phyloP scores from a whole-genome alignment of 2,113 vertebrate genomes.

The Ictalurus furcatus region DNA sequence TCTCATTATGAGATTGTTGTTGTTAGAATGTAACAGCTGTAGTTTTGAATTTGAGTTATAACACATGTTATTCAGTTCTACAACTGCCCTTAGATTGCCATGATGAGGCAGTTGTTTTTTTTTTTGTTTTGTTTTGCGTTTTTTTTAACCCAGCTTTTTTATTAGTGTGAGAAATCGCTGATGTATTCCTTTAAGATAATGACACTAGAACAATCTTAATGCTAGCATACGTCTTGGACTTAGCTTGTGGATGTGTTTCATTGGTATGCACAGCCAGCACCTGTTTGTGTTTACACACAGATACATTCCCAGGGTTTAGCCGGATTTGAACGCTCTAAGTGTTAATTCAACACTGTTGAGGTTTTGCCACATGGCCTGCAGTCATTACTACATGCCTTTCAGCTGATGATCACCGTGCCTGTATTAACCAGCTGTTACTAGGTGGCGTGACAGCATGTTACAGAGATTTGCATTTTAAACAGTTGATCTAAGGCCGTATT shows the following conservation, averaged over 20 bases:
- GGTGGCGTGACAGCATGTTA: background rate
- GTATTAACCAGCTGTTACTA: constrained; percentile 6
- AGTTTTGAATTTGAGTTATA: background rate
- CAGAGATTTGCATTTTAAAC: constrained; percentile 7
- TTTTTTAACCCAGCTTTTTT: background rate
- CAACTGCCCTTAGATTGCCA: background rate
- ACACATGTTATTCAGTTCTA: background rate
- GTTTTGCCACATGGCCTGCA: background rate
- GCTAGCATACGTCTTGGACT: background rate
- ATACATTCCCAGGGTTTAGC: background rate
- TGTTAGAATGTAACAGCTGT: background rate
- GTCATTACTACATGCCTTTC: constrained; percentile 4
- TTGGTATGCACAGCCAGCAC: constrained; percentile 19
- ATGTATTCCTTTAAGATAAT: background rate
- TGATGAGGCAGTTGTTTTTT: background rate
- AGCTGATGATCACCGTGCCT: background rate
- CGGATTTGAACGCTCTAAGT: background rate
- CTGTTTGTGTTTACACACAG: constrained; percentile 30
- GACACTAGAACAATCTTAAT: background rate
- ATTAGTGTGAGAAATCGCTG: background rate
- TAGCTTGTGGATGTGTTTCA: constrained; percentile 20
- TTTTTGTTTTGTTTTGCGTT: no score
- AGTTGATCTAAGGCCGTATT: background rate
- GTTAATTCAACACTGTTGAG: background rate
- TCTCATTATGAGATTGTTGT: background rate